phyloP scores from a whole-genome alignment of 1,140 invertebrate genomes.

The Ctenoplectra terminalis region DNA sequence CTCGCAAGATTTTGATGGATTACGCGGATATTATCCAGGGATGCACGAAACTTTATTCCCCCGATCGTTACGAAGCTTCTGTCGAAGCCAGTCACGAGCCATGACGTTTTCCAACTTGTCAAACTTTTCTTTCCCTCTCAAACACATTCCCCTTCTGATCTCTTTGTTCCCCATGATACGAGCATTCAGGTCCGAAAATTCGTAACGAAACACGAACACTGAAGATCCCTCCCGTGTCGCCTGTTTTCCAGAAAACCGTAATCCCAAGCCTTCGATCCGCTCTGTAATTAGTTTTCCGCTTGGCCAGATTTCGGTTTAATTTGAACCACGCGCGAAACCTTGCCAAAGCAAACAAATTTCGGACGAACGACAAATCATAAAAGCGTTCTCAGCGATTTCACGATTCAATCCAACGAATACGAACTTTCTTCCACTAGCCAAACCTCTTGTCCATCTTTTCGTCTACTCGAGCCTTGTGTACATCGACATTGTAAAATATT shows the following conservation, averaged over 20 bases:
- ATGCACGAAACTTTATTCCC: conserved; percentile 12
- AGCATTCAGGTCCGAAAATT: neutral
- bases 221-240: neutral
- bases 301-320: neutral
- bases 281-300: neutral
- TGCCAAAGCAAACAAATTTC: neutral
- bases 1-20: conserved; percentile 25
- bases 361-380: neutral
- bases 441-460: neutral
- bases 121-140: neutral
- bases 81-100: neutral
- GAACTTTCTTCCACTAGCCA: neutral
- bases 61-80: neutral
- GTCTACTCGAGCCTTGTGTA: neutral
- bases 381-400: conserved; percentile 12
- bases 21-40: conserved; percentile 14
- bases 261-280: neutral
- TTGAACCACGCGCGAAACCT: neutral
- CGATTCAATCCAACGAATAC: neutral
- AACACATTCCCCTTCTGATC: too few relatives aligned
- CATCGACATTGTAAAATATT: neutral
- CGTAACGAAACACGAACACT: neutral
- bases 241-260: neutral
- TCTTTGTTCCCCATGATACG: neutral
- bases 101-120: neutral